Percentiles rank a stretch among this genome's conserved stretches.
Conservation (phyloP, 2,888 invertebrate genomes). For the Magallana nippona region DNA sequence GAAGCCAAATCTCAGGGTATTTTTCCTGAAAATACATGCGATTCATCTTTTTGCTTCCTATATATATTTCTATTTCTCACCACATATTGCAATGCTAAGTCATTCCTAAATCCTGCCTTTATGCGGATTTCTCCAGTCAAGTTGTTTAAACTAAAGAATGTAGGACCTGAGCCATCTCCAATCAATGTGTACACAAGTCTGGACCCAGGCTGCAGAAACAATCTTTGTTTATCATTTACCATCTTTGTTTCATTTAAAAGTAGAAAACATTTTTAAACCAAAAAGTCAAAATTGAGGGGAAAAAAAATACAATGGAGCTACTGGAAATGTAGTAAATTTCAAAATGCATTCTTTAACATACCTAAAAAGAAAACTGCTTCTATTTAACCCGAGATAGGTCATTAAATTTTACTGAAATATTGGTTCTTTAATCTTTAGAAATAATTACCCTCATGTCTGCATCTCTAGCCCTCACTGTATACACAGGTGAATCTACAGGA, state of each 20-base stretch:
- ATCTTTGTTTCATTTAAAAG: not conserved
- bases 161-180: conserved; percentile 55
- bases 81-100: conserved; percentile 55
- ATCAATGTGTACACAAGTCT: conserved; percentile 51
- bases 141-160: conserved; percentile 54
- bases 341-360: too few species aligned
- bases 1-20: too few species aligned
- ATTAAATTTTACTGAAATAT: too few species aligned
- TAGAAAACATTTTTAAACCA: not conserved
- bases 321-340: too few species aligned
- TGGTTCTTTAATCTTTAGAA: not conserved
- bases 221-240: not conserved
- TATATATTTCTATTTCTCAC: conserved; percentile 52
- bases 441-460: conserved; percentile 55
- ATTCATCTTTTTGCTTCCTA: too few species aligned
- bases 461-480: conserved; percentile 53
- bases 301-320: too few species aligned
- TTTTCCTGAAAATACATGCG: too few species aligned
- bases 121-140: conserved; percentile 58
- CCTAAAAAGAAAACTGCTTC: too few species aligned
- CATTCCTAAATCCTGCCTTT: conserved; percentile 56
- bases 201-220: not conserved
- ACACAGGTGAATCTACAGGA: conserved; percentile 38
- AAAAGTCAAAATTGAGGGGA: not conserved
- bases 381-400: too few species aligned